Evolutionary conservation across 2,888 invertebrate genomes (phyloP), one percentile per base, ranked within the genome.

Genomic region (Tanypteryx hageni): DNA sequence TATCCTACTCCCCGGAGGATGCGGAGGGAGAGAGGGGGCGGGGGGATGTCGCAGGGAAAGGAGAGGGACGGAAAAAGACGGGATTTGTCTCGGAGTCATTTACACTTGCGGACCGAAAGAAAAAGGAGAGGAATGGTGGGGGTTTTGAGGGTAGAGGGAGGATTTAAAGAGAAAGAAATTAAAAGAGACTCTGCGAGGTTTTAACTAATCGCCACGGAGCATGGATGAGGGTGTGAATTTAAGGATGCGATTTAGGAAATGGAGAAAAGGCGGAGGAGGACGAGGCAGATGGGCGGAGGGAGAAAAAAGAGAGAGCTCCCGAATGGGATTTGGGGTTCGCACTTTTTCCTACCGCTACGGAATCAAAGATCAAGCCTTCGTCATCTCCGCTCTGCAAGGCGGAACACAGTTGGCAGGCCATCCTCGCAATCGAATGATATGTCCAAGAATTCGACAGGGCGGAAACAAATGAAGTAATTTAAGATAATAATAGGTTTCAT

Each of bases 161-260:
- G 59, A 44, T 22, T 57, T 44, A 44, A 64, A 89, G 68, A 44
- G 89, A 89, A 89, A 89, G 64, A 89, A 89, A 89, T 89, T 89
- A 89, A 89, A 89, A 89, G 89, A 64, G 89, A 89, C 89, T 89
- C 89, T 31, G 31, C 86, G 64, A 89, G 89, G 64, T 89, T 89
- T 89, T 89, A 89, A 89, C 89, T 89, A 89, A 89, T 89, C 89
- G 89, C 89, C 89, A 61, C 13, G 31, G 86, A 86, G 86, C 86
- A 61, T 61, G 83, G 83, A 57, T n/a, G 83, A 57, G 86, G 86
- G 64, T 89, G 89, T 89, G 89, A 89, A 64, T 89, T 61, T 89
- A 64, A 89, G 89, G 89, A 68, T 44, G 44, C 89, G 89, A 89
- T 89, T 89, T 58, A 61, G 68, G 64, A 31, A 89, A 61, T 61